These are phyloP conservation scores for Andricus quercusramuli DNA, from an alignment of 2,888 invertebrate species.

Conservation along the genomic window DNA sequence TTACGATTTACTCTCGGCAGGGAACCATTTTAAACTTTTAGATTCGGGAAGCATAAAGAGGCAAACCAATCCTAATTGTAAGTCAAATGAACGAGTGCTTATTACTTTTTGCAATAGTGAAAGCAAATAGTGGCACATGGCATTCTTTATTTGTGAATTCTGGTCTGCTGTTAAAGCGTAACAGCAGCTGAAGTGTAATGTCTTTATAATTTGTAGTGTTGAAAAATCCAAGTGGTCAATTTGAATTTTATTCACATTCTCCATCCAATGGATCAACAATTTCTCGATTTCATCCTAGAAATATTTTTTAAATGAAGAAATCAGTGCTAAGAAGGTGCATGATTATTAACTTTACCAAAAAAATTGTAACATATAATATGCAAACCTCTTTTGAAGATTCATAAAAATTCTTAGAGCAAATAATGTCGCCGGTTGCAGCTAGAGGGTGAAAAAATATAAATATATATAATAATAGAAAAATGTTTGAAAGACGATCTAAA, in stretches of 20 bases:
- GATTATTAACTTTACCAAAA: background rate
- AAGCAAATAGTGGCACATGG: conserved; percentile 43
- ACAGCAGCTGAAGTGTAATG: conserved; percentile 58
- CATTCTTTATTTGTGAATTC: conserved; percentile 22
- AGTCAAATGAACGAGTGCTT: conserved; percentile 72
- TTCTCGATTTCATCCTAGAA: conserved; percentile 45
- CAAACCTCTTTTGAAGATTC: conserved; percentile 5
- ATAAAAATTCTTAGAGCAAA: background rate
- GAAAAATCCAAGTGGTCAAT: conserved; percentile 66
- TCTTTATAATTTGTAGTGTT: conserved; percentile 63
- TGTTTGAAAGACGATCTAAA: background rate
- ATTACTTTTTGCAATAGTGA: conserved; percentile 74
- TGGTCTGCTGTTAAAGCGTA: conserved; percentile 43
- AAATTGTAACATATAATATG: background rate
- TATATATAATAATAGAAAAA: background rate
- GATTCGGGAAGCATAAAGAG: conserved; percentile 69
- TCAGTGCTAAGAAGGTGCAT: background rate
- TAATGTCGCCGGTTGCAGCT: conserved; percentile 29
- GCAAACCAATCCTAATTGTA: conserved; percentile 71
- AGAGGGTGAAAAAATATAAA: no score
- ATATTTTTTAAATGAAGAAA: conserved; percentile 7
- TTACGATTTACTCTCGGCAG: conserved; percentile 56
- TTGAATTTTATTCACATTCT: conserved; percentile 51
- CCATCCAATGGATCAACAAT: conserved; percentile 46
- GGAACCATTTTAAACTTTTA: conserved; percentile 65